phyloP scores from a whole-genome alignment of 2,797 vertebrate species.

The Coluber constrictor region DNA sequence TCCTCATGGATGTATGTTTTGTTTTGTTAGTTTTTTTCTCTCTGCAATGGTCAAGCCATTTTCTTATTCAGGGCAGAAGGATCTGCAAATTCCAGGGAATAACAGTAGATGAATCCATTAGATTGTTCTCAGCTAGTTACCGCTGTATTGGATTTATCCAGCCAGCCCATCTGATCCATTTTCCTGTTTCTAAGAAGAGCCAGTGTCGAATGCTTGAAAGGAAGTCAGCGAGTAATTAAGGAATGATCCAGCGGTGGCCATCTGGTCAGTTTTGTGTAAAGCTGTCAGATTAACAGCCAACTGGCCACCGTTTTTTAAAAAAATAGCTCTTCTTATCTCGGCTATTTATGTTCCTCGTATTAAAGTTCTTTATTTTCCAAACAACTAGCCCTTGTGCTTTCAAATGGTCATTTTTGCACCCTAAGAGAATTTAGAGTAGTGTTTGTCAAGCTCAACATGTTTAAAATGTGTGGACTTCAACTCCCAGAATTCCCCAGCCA shows the following conservation, averaged over 20 bases:
- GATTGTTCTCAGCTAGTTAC: neutral
- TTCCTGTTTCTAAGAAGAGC: neutral
- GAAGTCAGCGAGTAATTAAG: constrained; percentile 6
- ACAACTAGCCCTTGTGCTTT: neutral
- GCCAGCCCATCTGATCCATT: neutral
- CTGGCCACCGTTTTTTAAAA: neutral
- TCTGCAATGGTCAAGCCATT: neutral
- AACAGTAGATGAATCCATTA: neutral
- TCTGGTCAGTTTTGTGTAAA: neutral
- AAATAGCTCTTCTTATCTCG: neutral
- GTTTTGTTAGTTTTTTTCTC: neutral
- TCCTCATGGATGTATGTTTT: neutral
- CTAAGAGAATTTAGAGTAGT: neutral
- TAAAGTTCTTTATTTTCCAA: neutral
- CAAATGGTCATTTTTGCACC: neutral
- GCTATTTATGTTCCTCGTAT: neutral
- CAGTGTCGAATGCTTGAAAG: constrained; percentile 5
- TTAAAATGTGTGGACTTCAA: too few relatives aligned
- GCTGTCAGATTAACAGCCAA: neutral
- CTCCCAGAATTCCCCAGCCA: neutral
- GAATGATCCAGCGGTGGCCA: neutral
- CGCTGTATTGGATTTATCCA: neutral
- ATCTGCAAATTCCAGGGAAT: neutral
- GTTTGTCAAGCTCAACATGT: neutral
- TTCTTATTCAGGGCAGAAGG: neutral